Evolutionary conservation across 2,113 vertebrate species (phyloP).

Genomic region (Eulemur macaco): DNA sequence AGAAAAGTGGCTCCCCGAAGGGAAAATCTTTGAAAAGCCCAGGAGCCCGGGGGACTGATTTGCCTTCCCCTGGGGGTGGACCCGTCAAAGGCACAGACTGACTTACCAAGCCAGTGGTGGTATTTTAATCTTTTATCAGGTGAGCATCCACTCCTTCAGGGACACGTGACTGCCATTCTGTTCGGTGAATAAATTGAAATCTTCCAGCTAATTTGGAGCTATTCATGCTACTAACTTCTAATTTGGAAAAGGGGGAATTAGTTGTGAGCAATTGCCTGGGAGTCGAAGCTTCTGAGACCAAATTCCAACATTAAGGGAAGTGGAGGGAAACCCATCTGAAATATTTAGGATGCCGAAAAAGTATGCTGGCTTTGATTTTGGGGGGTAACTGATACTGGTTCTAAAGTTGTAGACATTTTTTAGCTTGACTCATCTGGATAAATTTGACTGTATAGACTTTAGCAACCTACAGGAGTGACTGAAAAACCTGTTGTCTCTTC

Average conservation of each 20-base stretch:
- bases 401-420: not conserved
- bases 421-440: not conserved
- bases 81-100: not conserved
- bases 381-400: not conserved
- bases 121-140: slow-evolving; percentile 26
- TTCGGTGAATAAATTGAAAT: slow-evolving; percentile 49
- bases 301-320: not conserved
- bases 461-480: not conserved
- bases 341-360: not conserved
- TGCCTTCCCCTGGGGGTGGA: not conserved
- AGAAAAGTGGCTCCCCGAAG: not conserved
- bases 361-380: not conserved
- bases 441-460: not conserved
- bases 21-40: not conserved
- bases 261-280: slow-evolving; percentile 21
- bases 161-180: not conserved
- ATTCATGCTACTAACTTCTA: slow-evolving; percentile 42
- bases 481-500: not conserved
- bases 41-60: not conserved
- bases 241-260: slow-evolving; percentile 52
- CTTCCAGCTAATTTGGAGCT: slow-evolving; percentile 62
- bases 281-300: not conserved
- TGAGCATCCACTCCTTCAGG: not conserved
- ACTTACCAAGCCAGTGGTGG: not conserved
- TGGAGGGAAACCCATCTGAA: not conserved